phyloP scores from a whole-genome alignment of 2,797 vertebrate genomes.

The Austrolebias charrua region DNA sequence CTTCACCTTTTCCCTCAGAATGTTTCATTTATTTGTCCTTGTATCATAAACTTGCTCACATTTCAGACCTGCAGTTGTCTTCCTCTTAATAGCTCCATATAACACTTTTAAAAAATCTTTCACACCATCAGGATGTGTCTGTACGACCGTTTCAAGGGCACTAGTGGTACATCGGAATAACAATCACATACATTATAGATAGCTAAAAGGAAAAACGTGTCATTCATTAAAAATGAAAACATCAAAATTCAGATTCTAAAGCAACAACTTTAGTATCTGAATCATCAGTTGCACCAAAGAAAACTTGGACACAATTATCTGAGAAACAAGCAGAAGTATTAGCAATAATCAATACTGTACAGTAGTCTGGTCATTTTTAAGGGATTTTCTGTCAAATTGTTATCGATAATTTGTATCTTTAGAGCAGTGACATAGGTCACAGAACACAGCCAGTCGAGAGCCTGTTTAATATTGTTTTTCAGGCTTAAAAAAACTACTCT shows the following conservation, averaged over 20 bases:
- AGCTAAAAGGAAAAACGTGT: neutral
- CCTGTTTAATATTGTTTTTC: no score
- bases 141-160: neutral
- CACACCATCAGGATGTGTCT: neutral
- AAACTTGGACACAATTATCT: no score
- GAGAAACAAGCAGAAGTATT: no score
- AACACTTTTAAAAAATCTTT: neutral
- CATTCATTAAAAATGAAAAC: neutral
- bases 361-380: no score
- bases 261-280: no score
- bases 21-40: constrained; percentile 6
- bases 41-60: constrained; percentile 1
- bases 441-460: no score
- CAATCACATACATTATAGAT: neutral
- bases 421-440: no score
- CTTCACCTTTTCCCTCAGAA: neutral
- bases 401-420: no score
- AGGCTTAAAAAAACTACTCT: no score
- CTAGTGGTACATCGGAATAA: neutral
- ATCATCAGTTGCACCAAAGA: no score
- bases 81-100: neutral
- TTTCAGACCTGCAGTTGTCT: constrained; percentile 14
- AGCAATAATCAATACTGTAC: no score
- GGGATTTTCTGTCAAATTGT: no score
- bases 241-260: neutral